Evolutionary conservation across 2,797 vertebrate genomes (phyloP), one percentile per base, ranked within the genome.

Genomic region (Caiman crocodilus): DNA sequence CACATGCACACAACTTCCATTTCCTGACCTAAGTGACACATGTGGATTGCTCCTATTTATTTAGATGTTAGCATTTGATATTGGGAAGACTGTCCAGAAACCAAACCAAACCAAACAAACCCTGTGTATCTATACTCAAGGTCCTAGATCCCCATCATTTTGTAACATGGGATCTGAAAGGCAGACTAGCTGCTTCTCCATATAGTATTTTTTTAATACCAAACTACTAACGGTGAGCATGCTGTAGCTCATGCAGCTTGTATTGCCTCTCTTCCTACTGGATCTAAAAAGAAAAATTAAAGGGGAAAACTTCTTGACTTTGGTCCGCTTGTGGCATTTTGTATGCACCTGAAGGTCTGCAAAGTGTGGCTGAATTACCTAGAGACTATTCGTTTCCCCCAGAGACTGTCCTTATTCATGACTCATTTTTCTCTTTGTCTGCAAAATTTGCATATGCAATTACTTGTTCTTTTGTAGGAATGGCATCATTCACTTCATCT

Each of bases 401-500:
- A 50, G 42, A 50, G 42, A 50, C 9, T 69, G 32, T 63, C 80
- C 13, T 21, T 59, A 3, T 65, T 17, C 26, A 84, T 80, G 18
- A 21, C 15, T 82, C 1, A 0, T 30, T 89, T 55, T 9, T 16
- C 1, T 79, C 84, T 65, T 81, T 58, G 57, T 80, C 82, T 64
- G 26, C 75, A 56, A 80, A 71, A 78, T 81, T 17, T 92, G 30
- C 21, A 59, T 80, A 30, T 56, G 17, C 0, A 1, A 35, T 5
- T 50, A 50, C 42, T 7, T n/a, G 80, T 78, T 4, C 55, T 89
- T 88, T 87, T 77, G 50, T 87, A 58, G 12, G 71, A 13, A 18
- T 4, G 25, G 14, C 81, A 15, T 26, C 0, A 1, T 28, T 77
- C 5, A 64, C 56, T 4, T 14, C 0, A 0, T n/a, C 5, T 57